Base-by-base conservation (phyloP, 2,113 vertebrate species). In the Amia ocellicauda region DNA sequence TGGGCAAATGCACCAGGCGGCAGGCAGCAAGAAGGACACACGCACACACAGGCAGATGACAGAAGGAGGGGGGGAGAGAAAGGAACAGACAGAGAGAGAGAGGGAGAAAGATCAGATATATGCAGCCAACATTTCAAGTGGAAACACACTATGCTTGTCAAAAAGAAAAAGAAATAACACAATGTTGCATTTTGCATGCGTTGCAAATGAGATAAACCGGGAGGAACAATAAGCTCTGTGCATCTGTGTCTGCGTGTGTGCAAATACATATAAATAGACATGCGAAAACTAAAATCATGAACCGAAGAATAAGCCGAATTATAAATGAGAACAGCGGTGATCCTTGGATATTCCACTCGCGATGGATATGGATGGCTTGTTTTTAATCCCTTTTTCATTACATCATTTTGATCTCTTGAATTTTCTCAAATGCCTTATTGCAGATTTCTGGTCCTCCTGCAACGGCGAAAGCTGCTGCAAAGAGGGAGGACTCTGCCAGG, bases 361-460 rank as follows among this genome's bases (percentile, higher is more conserved):
- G 76, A 74, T 79, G 81, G 82, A 85, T 81, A 74, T 79, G 81
- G 82, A 85, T 81, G 83, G 84, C 80, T 82, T 81, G 68, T 78
- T 74, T 85, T 86, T 85, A 86, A 86, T 84, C 81, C 83, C 68
- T 76, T 51, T 82, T 85, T 82, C 78, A 62, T 83, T 83, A 79
- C 85, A 86, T 87, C 80, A 83, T 85, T 87, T 81, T 78, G 82
- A 86, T 86, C 80, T 85, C 73, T 78, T 84, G 80, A 43, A 79
- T 80, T 82, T 80, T 79, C 77, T 62, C 81, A 81, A 78, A 80
- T 76, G 64, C 66, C 50, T 62, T 68, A 55, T 62, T 68, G 84
- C 88, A 86, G 88, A 83, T 85, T 82, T 85, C 76, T 85, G 80
- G 73, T 86, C 78, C 82, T 81, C 70, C 55, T 31, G 64, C 63